Percentiles rank a stretch among this genome's conserved stretches.
Evolutionary conservation across 2,888 invertebrate species (phyloP).

Genomic region (Listrodromus nycthemerus): DNA sequence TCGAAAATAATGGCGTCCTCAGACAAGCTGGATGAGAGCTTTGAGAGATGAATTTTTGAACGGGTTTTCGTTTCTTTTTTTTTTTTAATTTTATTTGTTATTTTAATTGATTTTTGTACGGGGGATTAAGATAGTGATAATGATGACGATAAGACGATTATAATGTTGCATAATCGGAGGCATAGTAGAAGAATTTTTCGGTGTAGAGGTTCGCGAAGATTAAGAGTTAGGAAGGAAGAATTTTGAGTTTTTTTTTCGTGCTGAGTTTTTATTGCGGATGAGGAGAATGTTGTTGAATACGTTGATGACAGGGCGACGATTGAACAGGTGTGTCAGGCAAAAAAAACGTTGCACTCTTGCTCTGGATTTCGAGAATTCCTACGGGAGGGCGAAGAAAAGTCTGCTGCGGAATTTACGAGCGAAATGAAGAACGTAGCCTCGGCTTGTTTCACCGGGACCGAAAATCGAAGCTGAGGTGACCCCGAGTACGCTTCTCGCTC

Average conservation of each 20-base stretch:
- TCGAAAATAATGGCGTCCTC: background rate
- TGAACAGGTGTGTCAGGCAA: background rate
- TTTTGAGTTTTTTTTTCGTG: too few relatives aligned
- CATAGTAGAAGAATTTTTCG: too few relatives aligned
- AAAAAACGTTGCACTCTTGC: background rate
- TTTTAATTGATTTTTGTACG: background rate
- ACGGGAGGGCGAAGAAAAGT: background rate
- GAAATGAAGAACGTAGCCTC: background rate
- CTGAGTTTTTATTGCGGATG: background rate
- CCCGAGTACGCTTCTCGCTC: background rate
- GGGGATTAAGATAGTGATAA: background rate
- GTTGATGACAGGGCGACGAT: background rate
- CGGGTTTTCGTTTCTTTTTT: background rate
- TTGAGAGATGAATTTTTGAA: background rate
- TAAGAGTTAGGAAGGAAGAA: too few relatives aligned
- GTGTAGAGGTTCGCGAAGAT: too few relatives aligned
- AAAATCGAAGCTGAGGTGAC: background rate
- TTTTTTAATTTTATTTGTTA: background rate
- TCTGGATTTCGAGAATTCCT: slow-evolving; percentile 5
- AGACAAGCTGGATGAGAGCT: background rate
- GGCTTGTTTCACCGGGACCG: background rate
- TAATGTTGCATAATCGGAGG: background rate
- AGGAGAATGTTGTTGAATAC: background rate
- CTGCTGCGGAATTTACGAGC: background rate
- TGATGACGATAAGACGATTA: background rate